Evolutionary conservation across 92 coral and sea anemone species (phyloP), one percentile per base, ranked within the genome.

Genomic region (Zoanthus sociatus): DNA sequence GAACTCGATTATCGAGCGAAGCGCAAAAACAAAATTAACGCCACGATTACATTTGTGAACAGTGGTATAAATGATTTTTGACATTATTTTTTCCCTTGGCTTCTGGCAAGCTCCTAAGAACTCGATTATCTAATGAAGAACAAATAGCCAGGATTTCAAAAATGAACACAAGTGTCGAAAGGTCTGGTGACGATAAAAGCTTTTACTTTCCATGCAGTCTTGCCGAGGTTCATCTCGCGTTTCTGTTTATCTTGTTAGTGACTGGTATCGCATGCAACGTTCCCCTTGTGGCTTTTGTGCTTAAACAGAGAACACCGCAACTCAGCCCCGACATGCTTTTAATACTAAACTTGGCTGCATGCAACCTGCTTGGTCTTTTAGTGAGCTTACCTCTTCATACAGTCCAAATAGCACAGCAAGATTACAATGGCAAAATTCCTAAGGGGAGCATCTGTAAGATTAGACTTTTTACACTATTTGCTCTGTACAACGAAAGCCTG

Each of bases 201-300:
- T 20, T 17, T 12, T 71, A 42, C 18, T 71, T 50, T 21, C 9
- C 76, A 71, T 71, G 76, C 14, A 11, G 50, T 3, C 18, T 71
- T 9, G 76, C 18, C 16, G 76, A 33, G 12, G 76, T 71, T 71
- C 76, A 71, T 17, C 76, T 71, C 50, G 76, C 76, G 9, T 71
- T 71, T 15, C 76, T 71, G 16, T 6, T 71, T 10, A 17, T 71
- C n/a, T 9, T 71, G 1, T 71, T 71, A 13, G 50, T 71, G n/a
- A 7, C 18, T 71, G 51, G 76, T 33, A 10, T 71, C 6, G 50
- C 51, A 33, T 14, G 50, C 51, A 71, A 71, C n/a, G 54, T 71
- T 71, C 48, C 37, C 13, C 76, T 71, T 1, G 47, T 37, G 5
- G 1, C 37, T 21, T 71, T 71, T 71, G 76, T 71, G 11, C 37